Conservation (phyloP, 2,888 invertebrate genomes). For the Cremastobaeus sp. region DNA sequence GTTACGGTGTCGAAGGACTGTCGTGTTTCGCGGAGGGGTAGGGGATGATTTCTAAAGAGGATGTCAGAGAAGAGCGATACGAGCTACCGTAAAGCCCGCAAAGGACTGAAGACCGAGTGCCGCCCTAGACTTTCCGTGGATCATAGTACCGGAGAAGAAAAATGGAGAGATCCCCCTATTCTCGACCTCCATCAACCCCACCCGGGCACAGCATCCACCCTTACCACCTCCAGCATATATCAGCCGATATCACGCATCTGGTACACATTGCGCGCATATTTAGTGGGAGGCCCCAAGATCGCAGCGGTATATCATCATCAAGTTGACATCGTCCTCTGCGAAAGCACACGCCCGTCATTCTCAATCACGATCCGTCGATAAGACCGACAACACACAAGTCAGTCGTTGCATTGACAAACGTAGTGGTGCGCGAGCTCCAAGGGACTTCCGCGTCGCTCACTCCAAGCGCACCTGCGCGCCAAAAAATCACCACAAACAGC, state of each 20-base stretch:
- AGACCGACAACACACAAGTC: conserved; percentile 15
- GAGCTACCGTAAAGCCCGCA: conserved; percentile 70
- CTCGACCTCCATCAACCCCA: conserved; percentile 55
- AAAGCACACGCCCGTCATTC: conserved; percentile 61
- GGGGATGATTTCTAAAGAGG: not conserved
- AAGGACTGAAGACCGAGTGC: conserved; percentile 67
- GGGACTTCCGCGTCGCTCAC: conserved; percentile 38
- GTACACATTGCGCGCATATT: conserved; percentile 30
- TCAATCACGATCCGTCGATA: conserved; percentile 40
- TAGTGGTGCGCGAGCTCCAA: conserved; percentile 31
- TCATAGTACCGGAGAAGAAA: conserved; percentile 62
- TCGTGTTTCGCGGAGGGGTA: conserved; percentile 18
- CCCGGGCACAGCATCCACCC: conserved; percentile 59
- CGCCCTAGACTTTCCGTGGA: conserved; percentile 61
- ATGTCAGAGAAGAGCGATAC: conserved; percentile 58
- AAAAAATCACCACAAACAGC: too few species aligned
- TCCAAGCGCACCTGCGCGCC: conserved; percentile 44
- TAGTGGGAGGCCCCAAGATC: conserved; percentile 71
- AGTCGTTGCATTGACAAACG: conserved; percentile 26
- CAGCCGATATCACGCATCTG: conserved; percentile 45
- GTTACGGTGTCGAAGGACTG: conserved; percentile 17
- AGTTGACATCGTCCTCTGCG: conserved; percentile 72
- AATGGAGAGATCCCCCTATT: conserved; percentile 63
- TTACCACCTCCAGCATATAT: conserved; percentile 56
- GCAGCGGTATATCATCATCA: conserved; percentile 77